Evolutionary conservation across 2,113 vertebrate species (phyloP).

Genomic region (rat (Rattus norvegicus)): GRCr8 NC_086020.1:6847001-6847500

Average conservation of each 20-base stretch:
- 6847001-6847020: too few species aligned
- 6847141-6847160: background rate
- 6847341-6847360: too few species aligned
- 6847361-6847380: background rate
- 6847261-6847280: background rate
- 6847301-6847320: too few species aligned
- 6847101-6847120: background rate
- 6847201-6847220: too few species aligned
- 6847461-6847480: too few species aligned
- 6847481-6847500: too few species aligned
- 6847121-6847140: slow-evolving; percentile 33
- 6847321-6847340: fast-evolving
- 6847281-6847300: fast-evolving
- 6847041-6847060: too few species aligned
- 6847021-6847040: too few species aligned
- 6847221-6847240: background rate
- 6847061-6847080: background rate
- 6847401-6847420: background rate
- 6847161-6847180: background rate
- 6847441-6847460: background rate
- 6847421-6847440: too few species aligned
- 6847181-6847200: background rate
- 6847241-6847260: too few species aligned
- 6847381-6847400: background rate
- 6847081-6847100: background rate